These are phyloP conservation scores for Entomyzon cyanotis DNA, from an alignment of 2,113 vertebrate species.

Conservation along the genomic window DNA sequence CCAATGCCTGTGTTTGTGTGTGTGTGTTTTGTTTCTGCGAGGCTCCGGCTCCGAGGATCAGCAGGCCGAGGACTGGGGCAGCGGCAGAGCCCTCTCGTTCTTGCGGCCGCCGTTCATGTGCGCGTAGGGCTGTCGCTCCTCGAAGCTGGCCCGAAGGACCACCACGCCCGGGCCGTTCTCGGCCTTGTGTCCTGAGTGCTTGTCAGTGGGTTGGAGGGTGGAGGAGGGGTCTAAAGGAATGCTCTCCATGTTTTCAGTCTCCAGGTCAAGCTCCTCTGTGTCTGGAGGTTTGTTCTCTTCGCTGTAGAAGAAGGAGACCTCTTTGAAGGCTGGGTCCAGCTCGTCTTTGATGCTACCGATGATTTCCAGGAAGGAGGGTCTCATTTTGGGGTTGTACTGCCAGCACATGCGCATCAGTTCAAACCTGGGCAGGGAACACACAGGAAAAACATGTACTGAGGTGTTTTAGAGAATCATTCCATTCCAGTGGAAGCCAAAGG, in stretches of 20 bases:
- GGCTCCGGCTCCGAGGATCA: constrained; percentile 76
- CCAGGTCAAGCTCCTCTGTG: constrained; percentile 92
- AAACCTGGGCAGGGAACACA: constrained; percentile 77
- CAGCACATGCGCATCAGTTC: constrained; percentile 99
- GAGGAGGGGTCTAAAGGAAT: constrained; percentile 92
- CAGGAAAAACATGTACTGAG: neutral
- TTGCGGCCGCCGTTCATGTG: constrained; percentile 98
- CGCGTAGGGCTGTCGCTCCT: constrained; percentile 92
- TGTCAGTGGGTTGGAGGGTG: constrained; percentile 86
- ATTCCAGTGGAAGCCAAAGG: accelerated
- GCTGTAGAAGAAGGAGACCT: constrained; percentile 98
- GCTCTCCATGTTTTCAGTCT: constrained; percentile 96
- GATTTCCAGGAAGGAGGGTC: constrained; percentile 96
- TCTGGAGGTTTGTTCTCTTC: constrained; percentile 97
- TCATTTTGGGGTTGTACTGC: constrained; percentile 98
- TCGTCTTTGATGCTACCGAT: constrained; percentile 95
- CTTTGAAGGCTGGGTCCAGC: constrained; percentile 89
- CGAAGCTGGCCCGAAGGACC: constrained; percentile 87
- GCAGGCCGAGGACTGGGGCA: constrained; percentile 98
- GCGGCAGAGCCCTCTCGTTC: constrained; percentile 91
- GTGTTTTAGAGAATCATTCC: neutral
- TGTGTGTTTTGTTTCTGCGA: neutral
- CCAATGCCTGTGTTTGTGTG: neutral
- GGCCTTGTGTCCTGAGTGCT: constrained; percentile 87
- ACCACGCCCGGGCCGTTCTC: constrained; percentile 88